Evolutionary conservation across 2,888 invertebrate species (phyloP), one percentile per base, ranked within the genome.

Genomic region (Drosophila monieri): DNA sequence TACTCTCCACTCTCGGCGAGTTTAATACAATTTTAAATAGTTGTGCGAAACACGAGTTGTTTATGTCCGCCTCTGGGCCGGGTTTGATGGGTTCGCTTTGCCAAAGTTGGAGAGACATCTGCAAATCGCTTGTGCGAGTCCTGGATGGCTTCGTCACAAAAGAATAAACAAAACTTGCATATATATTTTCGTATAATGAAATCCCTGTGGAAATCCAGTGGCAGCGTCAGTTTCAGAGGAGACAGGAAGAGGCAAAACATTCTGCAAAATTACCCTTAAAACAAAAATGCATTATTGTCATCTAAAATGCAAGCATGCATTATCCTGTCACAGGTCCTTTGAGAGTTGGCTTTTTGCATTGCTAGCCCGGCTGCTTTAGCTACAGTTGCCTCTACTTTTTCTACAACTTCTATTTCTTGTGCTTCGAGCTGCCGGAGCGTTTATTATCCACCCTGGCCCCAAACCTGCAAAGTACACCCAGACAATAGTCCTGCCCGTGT

Each of bases 311-410:
- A 89, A 88, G 88, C 80, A 89, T 90, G 90, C 89, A 89, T 90
- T 89, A 90, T 90, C 89, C 89, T 89, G 89, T 90, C 90, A 89
- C 87, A 89, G 89, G 85, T 89, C 89, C 90, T 90, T 87, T 83
- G 89, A 88, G 89, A 89, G 74, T 84, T 89, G 78, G 69, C 77
- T 78, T 88, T 76, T 85, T 88, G 74, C 79, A 68, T 71, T 72
- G 75, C 68, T 73, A 46, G 46, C 62, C 35, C 43, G 35, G 54
- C 73, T 73, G 62, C 51, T 64, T 73, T 60, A 56, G 56, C 62
- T 60, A 41, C 73, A 73, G 69, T 47, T 58, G 25, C 73, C 78
- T 41, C 64, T 64, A 59, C 46, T 32, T 53, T 35, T 35, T 41
- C 43, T 55, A 35, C 48, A 43, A 54, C 30, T 59, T 68, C 12